phyloP scores from a whole-genome alignment of 1,140 invertebrate species.

The Delia radicum region DNA sequence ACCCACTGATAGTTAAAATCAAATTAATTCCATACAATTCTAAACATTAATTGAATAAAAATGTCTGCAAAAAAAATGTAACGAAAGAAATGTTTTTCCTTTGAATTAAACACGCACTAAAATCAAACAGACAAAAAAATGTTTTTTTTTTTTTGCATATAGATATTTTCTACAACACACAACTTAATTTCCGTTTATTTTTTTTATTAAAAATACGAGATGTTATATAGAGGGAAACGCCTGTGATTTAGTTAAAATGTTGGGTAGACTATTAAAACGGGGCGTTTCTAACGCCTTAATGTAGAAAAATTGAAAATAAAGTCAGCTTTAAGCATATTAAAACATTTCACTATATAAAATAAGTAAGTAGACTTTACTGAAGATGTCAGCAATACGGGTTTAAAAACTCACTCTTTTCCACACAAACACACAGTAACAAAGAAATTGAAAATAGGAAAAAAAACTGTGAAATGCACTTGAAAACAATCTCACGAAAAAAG shows the following conservation, averaged over 20 bases:
- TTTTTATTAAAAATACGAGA: background rate
- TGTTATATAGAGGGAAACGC: background rate
- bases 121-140: background rate
- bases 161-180: background rate
- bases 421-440: background rate
- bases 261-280: background rate
- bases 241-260: background rate
- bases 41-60: background rate
- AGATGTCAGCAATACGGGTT: background rate
- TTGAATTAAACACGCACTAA: conserved; percentile 4
- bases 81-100: background rate
- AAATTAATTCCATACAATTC: background rate
- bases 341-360: background rate
- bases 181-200: background rate
- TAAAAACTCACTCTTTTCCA: background rate
- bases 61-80: background rate
- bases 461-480: background rate
- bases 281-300: background rate
- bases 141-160: background rate
- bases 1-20: background rate
- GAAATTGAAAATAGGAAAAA: background rate
- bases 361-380: background rate
- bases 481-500: background rate
- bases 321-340: background rate
- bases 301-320: background rate